Evolutionary conservation across 2,797 vertebrate species (phyloP), one percentile per base, ranked within the genome.

Genomic region (Calcarius lapponicus): DNA sequence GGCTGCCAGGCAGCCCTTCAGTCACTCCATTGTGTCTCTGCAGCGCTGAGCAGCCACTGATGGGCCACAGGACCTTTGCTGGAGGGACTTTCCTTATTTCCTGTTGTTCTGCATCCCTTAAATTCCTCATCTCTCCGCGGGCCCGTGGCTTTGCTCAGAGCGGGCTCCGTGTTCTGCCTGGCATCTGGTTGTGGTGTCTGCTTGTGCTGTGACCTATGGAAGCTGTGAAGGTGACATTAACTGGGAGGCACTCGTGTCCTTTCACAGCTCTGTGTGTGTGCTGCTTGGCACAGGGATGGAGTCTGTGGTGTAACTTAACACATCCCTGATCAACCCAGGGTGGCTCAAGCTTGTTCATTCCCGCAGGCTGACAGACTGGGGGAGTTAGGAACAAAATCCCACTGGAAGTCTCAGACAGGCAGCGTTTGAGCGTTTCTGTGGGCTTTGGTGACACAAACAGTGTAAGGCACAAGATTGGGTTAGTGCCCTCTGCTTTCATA

Each of bases 171-270:
- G 22, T 45, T 82, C 66, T 91, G 72, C 78, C 70, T 81, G 43
- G 79, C 86, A 56, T 91, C 71, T 83, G 45, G 24, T 62, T 74
- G 69, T 17, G 48, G 86, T 86, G 34, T 58, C 57, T 93, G 76
- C 76, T 73, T 82, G 90, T 62, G 81, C 81, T 7, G 10, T 96
- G 93, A 93, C 91, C 88, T 88, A 19, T 73, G 72, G 91, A 79
- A 95, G 66, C 90, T 94, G 92, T 90, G 92, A 95, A 96, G 93
- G 88, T 96, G 93, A 93, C 95, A 93, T 95, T 94, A 97, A 83
- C 92, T 82, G 78, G 72, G 75, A 95, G 90, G 91, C 80, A 93
- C 7, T 0, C 42, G 6, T 61, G 90, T 91, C 81, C 93, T 94
- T 96, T 95, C 66, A 60, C 61, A 10, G 69, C 76, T 88, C 72